Percentiles rank a stretch among this genome's conserved stretches.
Evolutionary conservation across 2,797 vertebrate genomes (phyloP).

Genomic region (Gephyroberyx darwinii): DNA sequence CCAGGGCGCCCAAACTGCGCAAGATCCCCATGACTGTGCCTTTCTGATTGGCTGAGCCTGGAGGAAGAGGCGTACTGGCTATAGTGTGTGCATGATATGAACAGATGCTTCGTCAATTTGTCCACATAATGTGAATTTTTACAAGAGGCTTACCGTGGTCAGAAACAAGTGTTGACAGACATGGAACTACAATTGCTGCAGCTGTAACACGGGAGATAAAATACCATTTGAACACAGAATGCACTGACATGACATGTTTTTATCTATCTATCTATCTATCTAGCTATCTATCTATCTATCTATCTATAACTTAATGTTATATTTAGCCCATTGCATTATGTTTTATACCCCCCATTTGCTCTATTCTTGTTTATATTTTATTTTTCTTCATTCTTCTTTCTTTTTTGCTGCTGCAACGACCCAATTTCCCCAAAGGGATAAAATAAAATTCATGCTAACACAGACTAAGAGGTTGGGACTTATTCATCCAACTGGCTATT

Average conservation of each 20-base stretch:
- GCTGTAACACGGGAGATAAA: conserved; percentile 77
- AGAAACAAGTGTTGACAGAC: conserved; percentile 91
- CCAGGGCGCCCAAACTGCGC: conserved; percentile 92
- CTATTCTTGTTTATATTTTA: too few relatives aligned
- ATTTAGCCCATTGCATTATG: too few relatives aligned
- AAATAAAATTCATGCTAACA: neutral
- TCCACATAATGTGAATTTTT: neutral
- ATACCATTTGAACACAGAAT: neutral
- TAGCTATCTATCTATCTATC: too few relatives aligned
- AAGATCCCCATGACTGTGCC: conserved; percentile 96
- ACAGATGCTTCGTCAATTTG: neutral
- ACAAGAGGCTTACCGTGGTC: conserved; percentile 83
- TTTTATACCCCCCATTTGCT: too few relatives aligned
- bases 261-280: too few relatives aligned
- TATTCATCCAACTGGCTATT: too few relatives aligned
- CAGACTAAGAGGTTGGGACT: neutral
- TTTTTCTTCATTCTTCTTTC: neutral
- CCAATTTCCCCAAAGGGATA: neutral
- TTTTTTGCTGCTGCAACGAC: too few relatives aligned
- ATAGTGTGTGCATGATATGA: neutral
- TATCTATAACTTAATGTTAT: too few relatives aligned
- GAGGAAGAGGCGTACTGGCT: conserved; percentile 11
- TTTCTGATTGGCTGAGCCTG: conserved; percentile 91
- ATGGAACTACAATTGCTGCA: conserved; percentile 93
- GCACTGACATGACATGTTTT: neutral